A percentile compares a stretch with the other conserved stretches of the same genome.
These are phyloP conservation scores for Falco columbarius DNA, from an alignment of 2,797 vertebrate species.

Conservation along the genomic window DNA sequence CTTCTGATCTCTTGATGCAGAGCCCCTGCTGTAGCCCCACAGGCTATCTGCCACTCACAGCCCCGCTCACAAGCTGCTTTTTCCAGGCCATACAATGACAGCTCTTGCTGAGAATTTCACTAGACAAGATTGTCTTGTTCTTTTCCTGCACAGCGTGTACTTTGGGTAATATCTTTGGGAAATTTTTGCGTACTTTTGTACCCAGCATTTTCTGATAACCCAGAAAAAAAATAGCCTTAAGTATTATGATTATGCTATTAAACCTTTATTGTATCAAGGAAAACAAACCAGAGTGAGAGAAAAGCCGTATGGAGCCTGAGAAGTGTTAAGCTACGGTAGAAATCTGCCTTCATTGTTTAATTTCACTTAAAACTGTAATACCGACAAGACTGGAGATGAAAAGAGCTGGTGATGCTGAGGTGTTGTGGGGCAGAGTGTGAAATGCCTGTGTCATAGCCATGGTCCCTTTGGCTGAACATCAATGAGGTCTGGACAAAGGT, in stretches of 20 bases:
- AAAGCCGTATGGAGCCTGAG: background rate
- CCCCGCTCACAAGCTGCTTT: background rate
- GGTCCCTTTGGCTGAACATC: background rate
- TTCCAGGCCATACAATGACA: conserved; percentile 14
- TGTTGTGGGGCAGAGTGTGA: background rate
- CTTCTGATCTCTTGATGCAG: conserved; percentile 55
- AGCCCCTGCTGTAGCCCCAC: conserved; percentile 7
- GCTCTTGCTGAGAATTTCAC: conserved; percentile 53
- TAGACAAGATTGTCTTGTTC: conserved; percentile 43
- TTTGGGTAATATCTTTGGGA: conserved; percentile 25
- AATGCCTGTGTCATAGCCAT: fast-evolving
- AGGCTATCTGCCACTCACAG: conserved; percentile 32
- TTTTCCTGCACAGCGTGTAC: conserved; percentile 13
- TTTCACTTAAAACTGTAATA: background rate
- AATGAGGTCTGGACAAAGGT: background rate
- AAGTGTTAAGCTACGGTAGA: background rate
- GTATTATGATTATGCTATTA: conserved; percentile 42
- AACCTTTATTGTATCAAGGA: background rate
- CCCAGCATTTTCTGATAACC: conserved; percentile 30
- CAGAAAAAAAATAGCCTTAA: background rate
- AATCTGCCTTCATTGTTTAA: conserved; percentile 3
- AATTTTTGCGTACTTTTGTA: background rate
- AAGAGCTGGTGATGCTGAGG: background rate
- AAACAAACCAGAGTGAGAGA: background rate
- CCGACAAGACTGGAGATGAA: background rate